Percentiles rank a stretch among this genome's conserved stretches.
Conservation (phyloP, 2,888 invertebrate genomes). For the Choristoneura rosaceana region DNA sequence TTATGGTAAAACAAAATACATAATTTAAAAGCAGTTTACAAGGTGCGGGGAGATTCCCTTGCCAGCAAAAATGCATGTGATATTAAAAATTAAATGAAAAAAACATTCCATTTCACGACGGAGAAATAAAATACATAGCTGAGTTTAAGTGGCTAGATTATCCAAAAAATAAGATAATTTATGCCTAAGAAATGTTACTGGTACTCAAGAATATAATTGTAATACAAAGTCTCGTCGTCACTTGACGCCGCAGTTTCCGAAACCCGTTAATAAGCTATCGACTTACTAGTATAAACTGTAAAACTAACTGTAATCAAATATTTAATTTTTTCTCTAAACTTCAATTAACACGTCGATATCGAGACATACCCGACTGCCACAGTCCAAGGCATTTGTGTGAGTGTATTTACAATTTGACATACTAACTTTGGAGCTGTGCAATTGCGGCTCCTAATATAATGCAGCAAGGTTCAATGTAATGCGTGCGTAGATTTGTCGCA, state of each 20-base stretch:
- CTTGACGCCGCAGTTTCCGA: constrained; percentile 45
- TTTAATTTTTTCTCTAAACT: constrained; percentile 70
- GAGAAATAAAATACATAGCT: no score
- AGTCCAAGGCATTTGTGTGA: constrained; percentile 16
- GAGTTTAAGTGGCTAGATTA: no score
- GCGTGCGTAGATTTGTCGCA: neutral
- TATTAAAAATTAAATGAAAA: no score
- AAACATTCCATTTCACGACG: no score
- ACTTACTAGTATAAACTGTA: constrained; percentile 70
- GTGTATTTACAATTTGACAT: neutral
- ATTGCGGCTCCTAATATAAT: constrained; percentile 5
- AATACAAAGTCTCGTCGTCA: neutral
- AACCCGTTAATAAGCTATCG: constrained; percentile 66
- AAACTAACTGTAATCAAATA: constrained; percentile 78
- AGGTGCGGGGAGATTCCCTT: no score
- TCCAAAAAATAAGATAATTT: no score
- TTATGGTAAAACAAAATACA: no score
- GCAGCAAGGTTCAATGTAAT: constrained; percentile 7
- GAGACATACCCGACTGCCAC: constrained; percentile 46
- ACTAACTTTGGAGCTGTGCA: neutral
- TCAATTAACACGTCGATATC: constrained; percentile 64
- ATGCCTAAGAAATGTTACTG: no score
- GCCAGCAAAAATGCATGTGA: no score
- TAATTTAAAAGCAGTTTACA: no score
- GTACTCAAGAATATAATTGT: neutral